phyloP scores from a whole-genome alignment of 2,888 invertebrate genomes.

The Yponomeuta evonymella region DNA sequence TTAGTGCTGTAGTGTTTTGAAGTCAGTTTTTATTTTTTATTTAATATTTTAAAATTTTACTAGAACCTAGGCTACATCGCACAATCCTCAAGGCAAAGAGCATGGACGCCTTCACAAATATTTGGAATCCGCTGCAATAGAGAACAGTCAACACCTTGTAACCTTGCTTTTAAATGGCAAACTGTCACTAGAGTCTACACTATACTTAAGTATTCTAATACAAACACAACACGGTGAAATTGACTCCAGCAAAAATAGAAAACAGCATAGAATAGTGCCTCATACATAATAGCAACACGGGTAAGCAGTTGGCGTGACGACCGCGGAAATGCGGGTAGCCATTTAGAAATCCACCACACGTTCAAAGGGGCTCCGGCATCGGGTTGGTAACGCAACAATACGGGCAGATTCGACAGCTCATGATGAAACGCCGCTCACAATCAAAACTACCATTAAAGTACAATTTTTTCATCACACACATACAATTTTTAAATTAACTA shows the following conservation, averaged over 20 bases:
- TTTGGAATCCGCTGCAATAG: conserved; percentile 27
- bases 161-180: no score
- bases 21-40: no score
- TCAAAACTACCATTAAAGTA: conserved; percentile 1
- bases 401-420: conserved; percentile 5
- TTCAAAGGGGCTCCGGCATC: not conserved
- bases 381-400: conserved; percentile 9
- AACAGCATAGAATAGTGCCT: not conserved
- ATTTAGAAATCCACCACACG: conserved; percentile 39
- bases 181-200: not conserved
- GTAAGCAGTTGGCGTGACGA: conserved; percentile 38
- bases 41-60: no score
- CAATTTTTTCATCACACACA: conserved; percentile 2
- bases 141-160: no score
- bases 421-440: not conserved
- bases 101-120: conserved; percentile 24
- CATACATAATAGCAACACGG: conserved; percentile 28
- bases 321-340: conserved; percentile 42
- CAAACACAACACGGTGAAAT: not conserved
- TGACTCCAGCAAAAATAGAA: not conserved
- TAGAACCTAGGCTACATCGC: no score
- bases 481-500: conserved; percentile 33
- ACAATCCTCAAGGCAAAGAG: conserved; percentile 20
- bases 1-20: no score
- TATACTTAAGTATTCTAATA: not conserved